Percentiles rank a stretch among this genome's conserved stretches.
Evolutionary conservation across 2,113 vertebrate genomes (phyloP).

Genomic region (Pelecanoides urinatrix): DNA sequence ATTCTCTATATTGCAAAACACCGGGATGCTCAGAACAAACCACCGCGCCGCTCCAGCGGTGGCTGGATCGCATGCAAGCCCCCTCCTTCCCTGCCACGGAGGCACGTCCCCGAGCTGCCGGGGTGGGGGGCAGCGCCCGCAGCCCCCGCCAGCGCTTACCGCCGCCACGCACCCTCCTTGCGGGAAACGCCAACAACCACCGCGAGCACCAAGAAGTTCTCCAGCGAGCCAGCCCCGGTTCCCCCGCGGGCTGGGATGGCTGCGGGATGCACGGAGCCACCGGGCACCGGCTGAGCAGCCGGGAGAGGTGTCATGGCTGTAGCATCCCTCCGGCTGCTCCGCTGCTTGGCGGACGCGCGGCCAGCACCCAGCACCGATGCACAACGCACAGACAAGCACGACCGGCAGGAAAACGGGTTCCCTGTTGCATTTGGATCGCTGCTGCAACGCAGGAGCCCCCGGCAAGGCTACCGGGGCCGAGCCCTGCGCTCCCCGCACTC

Average conservation of each 20-base stretch:
- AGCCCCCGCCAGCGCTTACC: neutral
- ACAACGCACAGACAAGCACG: neutral
- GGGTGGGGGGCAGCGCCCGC: neutral
- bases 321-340: neutral
- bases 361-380: neutral
- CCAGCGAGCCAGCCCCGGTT: fast-evolving
- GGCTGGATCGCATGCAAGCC: fast-evolving
- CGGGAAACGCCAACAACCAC: neutral
- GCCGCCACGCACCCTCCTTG: neutral
- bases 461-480: neutral
- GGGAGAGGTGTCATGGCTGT: neutral
- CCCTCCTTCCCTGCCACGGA: neutral
- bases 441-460: neutral
- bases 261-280: neutral
- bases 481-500: neutral
- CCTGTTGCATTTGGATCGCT: neutral
- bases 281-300: neutral
- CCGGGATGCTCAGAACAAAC: neutral
- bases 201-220: neutral
- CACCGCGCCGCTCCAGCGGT: fast-evolving
- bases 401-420: neutral
- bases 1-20: fast-evolving
- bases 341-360: neutral
- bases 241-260: neutral
- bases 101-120: neutral